Evolutionary conservation across 2,888 invertebrate species (phyloP).

Genomic region (Eueremaeus valkanovi): DNA sequence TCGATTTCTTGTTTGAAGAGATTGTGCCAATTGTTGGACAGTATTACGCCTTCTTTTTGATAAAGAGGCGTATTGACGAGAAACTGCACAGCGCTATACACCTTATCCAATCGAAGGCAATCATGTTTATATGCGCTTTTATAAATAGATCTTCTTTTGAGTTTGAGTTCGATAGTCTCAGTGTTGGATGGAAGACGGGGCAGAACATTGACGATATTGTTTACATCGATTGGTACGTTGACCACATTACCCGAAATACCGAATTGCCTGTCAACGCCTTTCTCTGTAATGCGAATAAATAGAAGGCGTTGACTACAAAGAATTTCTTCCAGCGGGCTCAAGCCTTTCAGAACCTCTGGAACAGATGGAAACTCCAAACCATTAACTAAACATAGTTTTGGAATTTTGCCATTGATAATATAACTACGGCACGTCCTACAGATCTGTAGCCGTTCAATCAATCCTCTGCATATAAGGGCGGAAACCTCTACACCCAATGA

Average conservation of each 20-base stretch:
- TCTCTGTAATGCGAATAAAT: not conserved
- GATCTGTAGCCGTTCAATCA: not conserved
- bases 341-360: not conserved
- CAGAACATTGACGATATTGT: not conserved
- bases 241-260: conserved; percentile 46
- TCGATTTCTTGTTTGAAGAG: too few species aligned
- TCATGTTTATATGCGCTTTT: not conserved
- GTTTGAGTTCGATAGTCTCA: not conserved
- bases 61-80: not conserved
- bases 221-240: conserved; percentile 48
- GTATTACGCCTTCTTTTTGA: not conserved
- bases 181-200: too few species aligned
- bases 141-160: not conserved
- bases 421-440: not conserved
- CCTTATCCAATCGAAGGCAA: not conserved
- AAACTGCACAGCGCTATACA: not conserved
- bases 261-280: not conserved
- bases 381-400: not conserved
- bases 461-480: not conserved
- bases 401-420: not conserved
- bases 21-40: not conserved
- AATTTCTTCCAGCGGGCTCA: not conserved
- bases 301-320: not conserved
- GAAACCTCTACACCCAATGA: not conserved
- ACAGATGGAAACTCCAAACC: not conserved